These are phyloP conservation scores for Aphidius colemani DNA, from an alignment of 2,888 invertebrate species.

Conservation along the genomic window DNA sequence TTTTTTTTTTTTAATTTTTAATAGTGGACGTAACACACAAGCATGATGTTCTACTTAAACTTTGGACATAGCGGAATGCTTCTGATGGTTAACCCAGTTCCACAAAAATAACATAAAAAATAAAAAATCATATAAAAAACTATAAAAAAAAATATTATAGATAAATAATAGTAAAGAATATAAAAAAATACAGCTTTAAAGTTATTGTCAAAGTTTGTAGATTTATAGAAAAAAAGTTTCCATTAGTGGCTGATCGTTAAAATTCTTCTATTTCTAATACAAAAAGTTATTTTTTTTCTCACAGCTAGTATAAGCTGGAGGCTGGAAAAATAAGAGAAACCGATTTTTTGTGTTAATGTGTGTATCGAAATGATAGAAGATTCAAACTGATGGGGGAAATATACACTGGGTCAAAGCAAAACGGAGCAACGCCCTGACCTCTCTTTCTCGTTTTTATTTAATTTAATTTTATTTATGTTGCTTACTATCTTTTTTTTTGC, in stretches of 20 bases:
- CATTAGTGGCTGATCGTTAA: too few relatives aligned
- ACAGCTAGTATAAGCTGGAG: background rate
- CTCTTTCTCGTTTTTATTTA: slow-evolving; percentile 20
- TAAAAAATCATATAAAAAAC: slow-evolving; percentile 16
- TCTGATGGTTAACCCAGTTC: slow-evolving; percentile 46
- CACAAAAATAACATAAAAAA: slow-evolving; percentile 26
- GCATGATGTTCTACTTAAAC: slow-evolving; percentile 47
- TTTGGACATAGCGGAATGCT: slow-evolving; percentile 45
- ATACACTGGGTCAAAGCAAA: slow-evolving; percentile 50
- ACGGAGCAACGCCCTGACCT: slow-evolving; percentile 53
- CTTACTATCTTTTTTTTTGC: slow-evolving; percentile 23
- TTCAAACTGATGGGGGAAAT: slow-evolving; percentile 31
- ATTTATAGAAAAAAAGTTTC: background rate
- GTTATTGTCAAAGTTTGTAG: background rate
- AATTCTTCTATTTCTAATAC: too few relatives aligned
- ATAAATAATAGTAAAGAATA: too few relatives aligned
- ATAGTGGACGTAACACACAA: slow-evolving; percentile 31
- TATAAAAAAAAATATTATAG: background rate
- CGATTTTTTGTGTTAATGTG: slow-evolving; percentile 8
- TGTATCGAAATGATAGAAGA: slow-evolving; percentile 1
- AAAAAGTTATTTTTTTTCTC: too few relatives aligned
- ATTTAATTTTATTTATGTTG: slow-evolving; percentile 4
- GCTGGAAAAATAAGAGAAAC: slow-evolving; percentile 21
- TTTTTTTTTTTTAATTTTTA: background rate
- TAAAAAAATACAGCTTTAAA: too few relatives aligned